Evolutionary conservation across 1,140 invertebrate species (phyloP).

Genomic region (Branchinecta lynchi): DNA sequence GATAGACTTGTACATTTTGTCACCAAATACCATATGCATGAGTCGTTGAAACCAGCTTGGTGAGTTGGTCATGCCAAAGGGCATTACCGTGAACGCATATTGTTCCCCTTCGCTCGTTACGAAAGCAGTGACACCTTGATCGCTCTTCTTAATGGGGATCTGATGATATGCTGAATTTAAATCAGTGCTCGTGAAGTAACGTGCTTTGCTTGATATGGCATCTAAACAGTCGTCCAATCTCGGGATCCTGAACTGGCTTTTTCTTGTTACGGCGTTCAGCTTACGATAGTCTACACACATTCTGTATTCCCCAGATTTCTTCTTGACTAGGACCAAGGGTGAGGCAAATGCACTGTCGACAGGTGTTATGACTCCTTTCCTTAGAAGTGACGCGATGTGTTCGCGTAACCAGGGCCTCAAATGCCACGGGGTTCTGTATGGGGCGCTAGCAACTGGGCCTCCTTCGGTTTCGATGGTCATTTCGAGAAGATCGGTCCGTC

Average conservation of each 20-base stretch:
- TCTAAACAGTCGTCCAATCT: constrained; percentile 28
- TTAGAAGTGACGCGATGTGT: neutral
- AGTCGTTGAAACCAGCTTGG: constrained; percentile 28
- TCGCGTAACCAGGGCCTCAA: neutral
- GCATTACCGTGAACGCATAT: constrained; percentile 30
- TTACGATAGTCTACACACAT: constrained; percentile 37
- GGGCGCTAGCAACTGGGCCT: neutral
- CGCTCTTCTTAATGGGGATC: constrained; percentile 26
- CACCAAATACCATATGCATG: constrained; percentile 25
- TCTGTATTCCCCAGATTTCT: constrained; percentile 33
- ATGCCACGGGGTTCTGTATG: neutral
- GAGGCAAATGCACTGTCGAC: constrained; percentile 32
- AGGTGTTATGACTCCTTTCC: constrained; percentile 34
- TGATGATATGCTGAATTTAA: constrained; percentile 30
- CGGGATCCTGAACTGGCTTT: constrained; percentile 32
- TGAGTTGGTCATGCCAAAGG: constrained; percentile 32
- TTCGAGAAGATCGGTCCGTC: too few relatives aligned
- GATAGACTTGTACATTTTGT: constrained; percentile 17
- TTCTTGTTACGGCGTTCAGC: constrained; percentile 30
- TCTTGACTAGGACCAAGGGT: constrained; percentile 36
- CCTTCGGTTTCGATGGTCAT: neutral
- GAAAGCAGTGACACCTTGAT: constrained; percentile 20
- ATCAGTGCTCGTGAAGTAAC: constrained; percentile 28
- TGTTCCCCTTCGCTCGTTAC: constrained; percentile 17
- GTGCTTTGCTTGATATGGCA: constrained; percentile 22